Conservation (phyloP, 2,113 vertebrate species). For the Burhinus bistriatus region DNA sequence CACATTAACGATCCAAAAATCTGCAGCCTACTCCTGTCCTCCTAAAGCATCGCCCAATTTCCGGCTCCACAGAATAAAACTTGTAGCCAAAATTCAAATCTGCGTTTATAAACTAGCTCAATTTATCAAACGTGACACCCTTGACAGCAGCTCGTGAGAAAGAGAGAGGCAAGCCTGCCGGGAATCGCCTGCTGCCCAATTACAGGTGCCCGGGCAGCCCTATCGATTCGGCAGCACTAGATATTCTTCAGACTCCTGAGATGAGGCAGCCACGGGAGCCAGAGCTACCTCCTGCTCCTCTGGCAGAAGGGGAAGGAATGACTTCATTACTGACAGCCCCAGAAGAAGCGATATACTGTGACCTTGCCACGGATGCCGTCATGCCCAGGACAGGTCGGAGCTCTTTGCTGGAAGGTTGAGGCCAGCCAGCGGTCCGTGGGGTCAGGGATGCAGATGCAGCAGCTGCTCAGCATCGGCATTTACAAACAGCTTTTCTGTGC, state of each 20-base stretch:
- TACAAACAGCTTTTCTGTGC: neutral
- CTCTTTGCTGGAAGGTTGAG: neutral
- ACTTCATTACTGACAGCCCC: neutral
- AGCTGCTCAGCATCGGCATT: neutral
- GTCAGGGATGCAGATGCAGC: neutral
- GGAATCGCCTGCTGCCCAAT: neutral
- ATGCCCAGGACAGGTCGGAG: rapidly evolving
- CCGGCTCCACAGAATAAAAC: neutral
- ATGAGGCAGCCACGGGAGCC: neutral
- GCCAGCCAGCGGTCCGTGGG: rapidly evolving
- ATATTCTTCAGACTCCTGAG: neutral
- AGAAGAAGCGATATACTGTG: rapidly evolving
- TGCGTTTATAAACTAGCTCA: neutral
- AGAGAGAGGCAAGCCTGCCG: neutral
- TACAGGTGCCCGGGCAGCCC: neutral
- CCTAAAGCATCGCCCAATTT: neutral
- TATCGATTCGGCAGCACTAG: neutral
- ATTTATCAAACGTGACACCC: neutral
- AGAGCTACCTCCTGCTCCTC: neutral
- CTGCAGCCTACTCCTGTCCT: neutral
- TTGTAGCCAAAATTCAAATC: neutral
- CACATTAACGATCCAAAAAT: neutral
- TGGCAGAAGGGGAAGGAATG: neutral
- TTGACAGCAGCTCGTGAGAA: neutral
- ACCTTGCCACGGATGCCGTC: rapidly evolving